A percentile compares a stretch with the other conserved stretches of the same genome.
phyloP scores from a whole-genome alignment of 2,113 vertebrate species.

The Nycticorax nycticorax region DNA sequence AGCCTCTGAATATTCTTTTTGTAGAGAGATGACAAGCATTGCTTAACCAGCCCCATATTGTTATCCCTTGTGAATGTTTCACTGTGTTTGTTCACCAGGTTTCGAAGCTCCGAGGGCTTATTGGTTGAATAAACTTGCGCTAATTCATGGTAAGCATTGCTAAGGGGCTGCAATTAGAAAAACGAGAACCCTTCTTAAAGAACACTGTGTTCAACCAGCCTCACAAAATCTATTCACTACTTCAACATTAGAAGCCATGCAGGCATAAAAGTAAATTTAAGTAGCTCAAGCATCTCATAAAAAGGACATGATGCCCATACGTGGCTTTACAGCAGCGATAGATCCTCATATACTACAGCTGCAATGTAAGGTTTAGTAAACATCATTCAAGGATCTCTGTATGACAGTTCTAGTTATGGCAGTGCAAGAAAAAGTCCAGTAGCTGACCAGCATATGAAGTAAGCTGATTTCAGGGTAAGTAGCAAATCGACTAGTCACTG shows the following conservation, averaged over 20 bases:
- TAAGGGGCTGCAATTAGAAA: slow-evolving; percentile 85
- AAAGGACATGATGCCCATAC: not conserved
- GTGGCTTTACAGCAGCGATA: not conserved
- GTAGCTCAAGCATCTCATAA: not conserved
- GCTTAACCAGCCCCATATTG: slow-evolving; percentile 97
- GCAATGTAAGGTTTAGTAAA: not conserved
- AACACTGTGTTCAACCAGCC: not conserved
- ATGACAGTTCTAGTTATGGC: not conserved
- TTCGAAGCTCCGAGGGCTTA: slow-evolving; percentile 92
- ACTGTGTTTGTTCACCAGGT: slow-evolving; percentile 92
- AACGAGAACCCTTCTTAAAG: not conserved
- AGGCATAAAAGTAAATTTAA: not conserved
- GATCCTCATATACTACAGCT: not conserved
- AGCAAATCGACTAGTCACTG: not conserved
- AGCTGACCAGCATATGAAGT: not conserved
- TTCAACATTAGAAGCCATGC: not conserved
- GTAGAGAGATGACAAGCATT: slow-evolving; percentile 96
- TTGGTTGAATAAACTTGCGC: slow-evolving; percentile 97
- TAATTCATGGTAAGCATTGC: slow-evolving; percentile 97
- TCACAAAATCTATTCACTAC: not conserved
- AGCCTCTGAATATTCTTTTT: slow-evolving; percentile 99
- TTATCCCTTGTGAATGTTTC: slow-evolving; percentile 93
- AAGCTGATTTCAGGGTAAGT: not conserved
- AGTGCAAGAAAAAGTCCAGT: not conserved
- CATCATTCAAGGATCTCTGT: not conserved